phyloP scores from a whole-genome alignment of 2,113 vertebrate species.

The Heterocephalus glaber region DNA sequence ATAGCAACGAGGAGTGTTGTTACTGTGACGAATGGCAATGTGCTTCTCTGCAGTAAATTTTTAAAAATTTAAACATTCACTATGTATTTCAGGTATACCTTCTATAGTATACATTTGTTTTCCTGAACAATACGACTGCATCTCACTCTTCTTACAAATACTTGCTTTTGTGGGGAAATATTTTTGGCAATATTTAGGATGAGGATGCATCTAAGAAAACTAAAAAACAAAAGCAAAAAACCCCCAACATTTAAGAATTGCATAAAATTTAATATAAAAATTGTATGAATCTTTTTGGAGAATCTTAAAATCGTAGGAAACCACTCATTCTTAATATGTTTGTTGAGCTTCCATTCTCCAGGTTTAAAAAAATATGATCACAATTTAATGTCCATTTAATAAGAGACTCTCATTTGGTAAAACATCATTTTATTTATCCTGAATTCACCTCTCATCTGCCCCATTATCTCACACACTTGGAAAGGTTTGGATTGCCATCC shows the following conservation, averaged over 20 bases:
- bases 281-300: not conserved
- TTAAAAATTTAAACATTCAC: no score
- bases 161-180: not conserved
- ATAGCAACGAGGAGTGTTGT: not conserved
- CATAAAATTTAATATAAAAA: not conserved
- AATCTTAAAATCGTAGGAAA: not conserved
- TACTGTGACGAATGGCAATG: not conserved
- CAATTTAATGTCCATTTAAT: slow-evolving; percentile 2
- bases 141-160: not conserved
- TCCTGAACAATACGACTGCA: not conserved
- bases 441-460: slow-evolving; percentile 18
- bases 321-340: not conserved
- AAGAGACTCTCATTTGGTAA: slow-evolving; percentile 17
- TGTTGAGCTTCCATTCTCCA: not conserved
- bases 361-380: not conserved
- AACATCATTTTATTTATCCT: slow-evolving; percentile 37
- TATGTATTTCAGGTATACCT: no score
- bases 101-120: not conserved
- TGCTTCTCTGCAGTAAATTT: no score
- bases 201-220: not conserved
- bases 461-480: slow-evolving; percentile 31
- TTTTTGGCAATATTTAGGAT: not conserved
- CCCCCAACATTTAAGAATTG: no score
- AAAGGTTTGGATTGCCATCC: slow-evolving; percentile 51
- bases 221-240: not conserved